Base-by-base conservation (phyloP, 92 coral and sea anemone genomes). In the Porites evermanni region DNA sequence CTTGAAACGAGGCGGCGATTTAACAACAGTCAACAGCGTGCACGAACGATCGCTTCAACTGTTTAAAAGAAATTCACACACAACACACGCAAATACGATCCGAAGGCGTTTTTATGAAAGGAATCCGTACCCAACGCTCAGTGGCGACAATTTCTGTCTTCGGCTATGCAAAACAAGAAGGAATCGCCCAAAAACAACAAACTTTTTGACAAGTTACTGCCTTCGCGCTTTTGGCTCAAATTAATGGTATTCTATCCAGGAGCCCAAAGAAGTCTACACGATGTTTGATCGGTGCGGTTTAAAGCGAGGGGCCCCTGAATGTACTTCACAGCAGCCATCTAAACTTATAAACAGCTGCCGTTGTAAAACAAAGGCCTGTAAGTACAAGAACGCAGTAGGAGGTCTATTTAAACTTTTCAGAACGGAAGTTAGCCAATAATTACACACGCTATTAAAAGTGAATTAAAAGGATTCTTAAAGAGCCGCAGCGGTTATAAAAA, bases 361-460 rank as follows among this genome's bases (percentile, higher is more conserved):
- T 71, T 67, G 50, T 29, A 58, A 64, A 56, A 90, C 89, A 88
- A 87, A 88, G 79, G 83, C 77, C 69, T 72, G 61, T 77, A 88
- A 74, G 88, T 78, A 93, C 88, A 93, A 88, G 87, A 79, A 52
- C 98, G n/a, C 96, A 47, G 91, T 85, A 91, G 98, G 98, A 91
- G 98, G 98, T 93, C 98, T 91, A 86, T 93, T 88, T 95, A 90
- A 80, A 86, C 84, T 66, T 88, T 78, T 88, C 87, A 71, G 82
- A 88, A 90, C 93, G 94, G 96, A 92, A 86, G 95, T 89, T 85
- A 86, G 90, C 79, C 88, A 82, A 88, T 95, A 93, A 95, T 90
- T 93, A 91, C 90, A 86, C 80, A 83, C 79, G 58, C 98, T 86
- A 95, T 95, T 95, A 93, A 95, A 91, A 88, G 71, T 76, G 92